Base-by-base conservation (phyloP, 2,888 invertebrate genomes). In the Oxyscelio sp. region DNA sequence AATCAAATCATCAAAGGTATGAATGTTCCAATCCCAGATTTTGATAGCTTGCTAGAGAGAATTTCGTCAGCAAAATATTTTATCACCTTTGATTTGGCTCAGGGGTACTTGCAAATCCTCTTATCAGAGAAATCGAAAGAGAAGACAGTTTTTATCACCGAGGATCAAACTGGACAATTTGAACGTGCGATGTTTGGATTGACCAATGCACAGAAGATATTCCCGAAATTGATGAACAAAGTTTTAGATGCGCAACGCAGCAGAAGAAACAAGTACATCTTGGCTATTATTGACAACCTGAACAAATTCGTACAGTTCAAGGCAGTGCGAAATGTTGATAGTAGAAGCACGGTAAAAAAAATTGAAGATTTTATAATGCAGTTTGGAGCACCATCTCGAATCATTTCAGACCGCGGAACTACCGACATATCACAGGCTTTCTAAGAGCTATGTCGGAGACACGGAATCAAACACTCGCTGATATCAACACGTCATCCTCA, bases 381-480 rank as follows among this genome's bases (percentile, higher is more conserved):
- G 27, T 87, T 83, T 9, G 87, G 87, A 54, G 85, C 87, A 2
- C 88, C 87, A 0, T 24, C 31, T n/a, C 68, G 80, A 34, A n/a
- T 87, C 0, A 74, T 88, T 3, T 65, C 63, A 0, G 87, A 86
- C 22, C 50, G 86, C 43, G 87, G 86, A 0, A 85, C 86, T 0
- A 59, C 74, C 6, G 87, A 83, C 19, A 87, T 82, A n/a, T n/a
- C n/a, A n/a, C n/a, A n/a, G n/a, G n/a, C n/a, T n/a, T n/a, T 85
- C n/a, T n/a, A n/a, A n/a, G n/a, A n/a, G n/a, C n/a, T n/a, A n/a
- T n/a, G n/a, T n/a, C n/a, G n/a, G n/a, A n/a, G n/a, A n/a, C n/a
- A n/a, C n/a, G n/a, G n/a, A n/a, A n/a, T n/a, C n/a, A n/a, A n/a
- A n/a, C n/a, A n/a, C n/a, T n/a, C n/a, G n/a, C n/a, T n/a, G n/a